These are phyloP conservation scores for Hemicordylus capensis DNA, from an alignment of 2,113 vertebrate species.

Conservation along the genomic window DNA sequence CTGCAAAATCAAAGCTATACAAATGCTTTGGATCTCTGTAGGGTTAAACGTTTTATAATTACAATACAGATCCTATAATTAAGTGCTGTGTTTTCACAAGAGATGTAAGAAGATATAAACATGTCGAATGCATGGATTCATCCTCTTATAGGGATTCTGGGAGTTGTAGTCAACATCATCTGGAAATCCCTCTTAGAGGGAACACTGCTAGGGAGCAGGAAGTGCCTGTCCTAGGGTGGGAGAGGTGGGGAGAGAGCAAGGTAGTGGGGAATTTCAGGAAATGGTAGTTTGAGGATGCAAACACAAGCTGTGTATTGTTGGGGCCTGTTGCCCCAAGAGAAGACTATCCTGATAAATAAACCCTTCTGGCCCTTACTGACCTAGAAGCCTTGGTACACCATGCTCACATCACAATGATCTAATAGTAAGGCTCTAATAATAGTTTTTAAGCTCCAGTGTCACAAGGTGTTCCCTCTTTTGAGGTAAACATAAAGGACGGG, in stretches of 20 bases:
- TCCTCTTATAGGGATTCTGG: too few relatives aligned
- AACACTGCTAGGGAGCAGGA: background rate
- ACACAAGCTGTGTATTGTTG: background rate
- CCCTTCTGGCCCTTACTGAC: background rate
- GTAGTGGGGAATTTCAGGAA: background rate
- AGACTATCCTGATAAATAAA: background rate
- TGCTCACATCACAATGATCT: background rate
- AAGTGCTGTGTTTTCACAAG: background rate
- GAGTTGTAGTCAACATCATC: too few relatives aligned
- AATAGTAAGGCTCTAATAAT: constrained; percentile 2
- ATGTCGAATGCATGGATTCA: too few relatives aligned
- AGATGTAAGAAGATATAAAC: background rate
- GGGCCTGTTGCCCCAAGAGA: background rate
- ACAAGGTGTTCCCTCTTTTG: background rate
- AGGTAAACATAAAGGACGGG: background rate
- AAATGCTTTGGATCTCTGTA: background rate
- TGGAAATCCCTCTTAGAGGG: too few relatives aligned
- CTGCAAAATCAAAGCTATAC: too few relatives aligned
- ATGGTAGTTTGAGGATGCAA: background rate
- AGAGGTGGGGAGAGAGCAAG: background rate
- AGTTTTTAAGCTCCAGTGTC: background rate
- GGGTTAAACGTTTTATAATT: background rate
- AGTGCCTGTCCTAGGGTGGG: background rate
- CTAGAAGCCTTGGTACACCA: background rate
- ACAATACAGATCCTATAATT: background rate